Base-by-base conservation (phyloP, 1,140 invertebrate species). In the Pteromalus puparum region DNA sequence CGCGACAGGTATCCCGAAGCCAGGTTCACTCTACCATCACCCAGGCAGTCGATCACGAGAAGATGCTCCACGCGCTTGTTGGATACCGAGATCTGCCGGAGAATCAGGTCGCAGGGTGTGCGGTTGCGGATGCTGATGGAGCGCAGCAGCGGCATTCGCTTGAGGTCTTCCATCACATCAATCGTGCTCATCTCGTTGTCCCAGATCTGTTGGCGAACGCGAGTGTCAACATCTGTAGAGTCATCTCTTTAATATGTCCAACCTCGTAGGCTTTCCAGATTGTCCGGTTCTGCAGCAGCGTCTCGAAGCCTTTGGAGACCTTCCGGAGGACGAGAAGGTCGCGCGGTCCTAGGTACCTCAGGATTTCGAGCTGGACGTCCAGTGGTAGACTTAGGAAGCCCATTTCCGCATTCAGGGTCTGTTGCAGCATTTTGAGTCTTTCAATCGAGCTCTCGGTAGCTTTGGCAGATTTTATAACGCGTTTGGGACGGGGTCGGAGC, bases 201-300 rank as follows among this genome's bases (percentile, higher is more conserved):
- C 73, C 28, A 81, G 78, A 91, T 86, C 90, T 90, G 38, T 46
- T 67, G 15, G 48, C 38, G 75, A 21, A 65, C 9, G 13, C 77
- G 61, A 34, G 21, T 53, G 13, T 15, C 21, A n/a, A n/a, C n/a
- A n/a, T n/a, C n/a, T n/a, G 12, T 6, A 48, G n/a, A 70, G 28
- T 28, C 21, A 10, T 67, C 18, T 61, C 7, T 21, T 7, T 21
- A 7, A 61, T n/a, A 7, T 61, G 0, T 68, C 26, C 65, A 81
- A 91, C 90, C 90, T 90, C 88, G 87, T 90, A 91, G 74, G 65
- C 74, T 85, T 85, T 88, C 90, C 89, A 91, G 30, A 90, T 77
- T 10, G 81, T 70, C 7, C 89, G 89, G 18, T 89, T 87, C n/a
- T 82, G 68, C 1, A 85, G 85, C 26, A 91, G 28, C 1, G 67